Base-by-base conservation (phyloP, 1,140 invertebrate genomes). In the Paralvinella palmiformis region DNA sequence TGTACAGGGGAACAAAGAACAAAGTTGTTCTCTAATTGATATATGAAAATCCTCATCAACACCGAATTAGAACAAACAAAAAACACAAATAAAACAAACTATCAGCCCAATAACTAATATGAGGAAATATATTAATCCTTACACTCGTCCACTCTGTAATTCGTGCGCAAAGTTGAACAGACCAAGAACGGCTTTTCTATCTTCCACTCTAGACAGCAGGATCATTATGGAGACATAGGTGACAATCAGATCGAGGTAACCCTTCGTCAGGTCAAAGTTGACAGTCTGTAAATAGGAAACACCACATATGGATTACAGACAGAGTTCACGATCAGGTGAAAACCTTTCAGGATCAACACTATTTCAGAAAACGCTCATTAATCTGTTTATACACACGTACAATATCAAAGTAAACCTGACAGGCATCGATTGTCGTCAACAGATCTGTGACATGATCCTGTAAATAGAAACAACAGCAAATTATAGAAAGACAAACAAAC, bases 121-220 rank as follows among this genome's bases (percentile, higher is more conserved):
- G n/a, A n/a, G n/a, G n/a, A n/a, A n/a, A n/a, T n/a, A 57, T 57
- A 27, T 32, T 13, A 32, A 57, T 61, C 60, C 67, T 65, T 74
- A 86, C 85, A 80, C 88, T 73, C 92, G 89, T 72, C 87, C 91
- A 77, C 98, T 88, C 20, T 93, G 88, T 85, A 98, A 88, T 84
- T 99, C 96, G 83, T 98, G 91, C 7, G 96, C 96, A 50, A 92
- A 92, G 83, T 98, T 98, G 75, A 96, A 99, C 2, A 99, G 84
- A 0, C 95, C 95, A 22, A 99, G 80, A 6, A 99, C 94, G 7
- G 94, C 91, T 83, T 98, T 98, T 45, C 96, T 84, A 81, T 99
- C 96, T 79, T 99, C 96, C 0, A 99, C 94, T 75, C 93, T 84
- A 0, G 95, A 98, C 5, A 99, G 79, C 3, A 99, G 82, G 52